Base-by-base conservation (phyloP, 2,888 invertebrate genomes). In the Myopa tessellatipennis region DNA sequence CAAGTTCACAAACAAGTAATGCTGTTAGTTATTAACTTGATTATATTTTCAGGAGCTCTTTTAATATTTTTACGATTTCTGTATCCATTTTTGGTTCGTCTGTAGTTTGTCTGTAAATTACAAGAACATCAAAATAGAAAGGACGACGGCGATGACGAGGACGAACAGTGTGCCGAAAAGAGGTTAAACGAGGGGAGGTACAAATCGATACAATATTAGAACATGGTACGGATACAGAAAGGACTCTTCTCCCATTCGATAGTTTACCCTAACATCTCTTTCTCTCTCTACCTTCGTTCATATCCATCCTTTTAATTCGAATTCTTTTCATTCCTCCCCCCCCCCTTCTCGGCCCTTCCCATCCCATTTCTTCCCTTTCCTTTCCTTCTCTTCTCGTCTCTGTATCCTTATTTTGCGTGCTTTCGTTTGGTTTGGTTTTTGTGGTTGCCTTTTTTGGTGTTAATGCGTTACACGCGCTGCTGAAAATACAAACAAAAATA, bases 381-480 rank as follows among this genome's bases (percentile, higher is more conserved):
- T 65, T 36, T 16, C 45, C 26, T 73, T 4, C 45, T 45, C 69
- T 7, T 38, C 34, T 50, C 40, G 8, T 12, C 38, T 75, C 50
- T 40, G 10, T 63, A 12, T 63, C 18, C 36, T 74, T 10, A 34
- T 45, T 61, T 45, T 50, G 26, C 26, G 36, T 52, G 65, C 52
- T 67, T 36, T 65, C 18, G 2, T 63, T 67, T 38, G 38, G 36
- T 45, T 69, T 69, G 10, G 26, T 69, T 69, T 26, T 50, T n/a
- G 45, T 61, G 26, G 34, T 36, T 38, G 65, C 38, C 50, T 40
- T 67, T 16, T 12, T 8, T 18, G 45, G 18, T 18, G 26, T 8
- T 69, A 69, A 69, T 69, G 69, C 18, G 69, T 52, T 69, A 69
- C 69, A 69, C 52, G 69, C 69, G 69, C 69, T 50, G 36, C 69